Evolutionary conservation across 2,113 vertebrate genomes (phyloP), one percentile per base, ranked within the genome.

Genomic region (Phodopus roborovskii): DNA sequence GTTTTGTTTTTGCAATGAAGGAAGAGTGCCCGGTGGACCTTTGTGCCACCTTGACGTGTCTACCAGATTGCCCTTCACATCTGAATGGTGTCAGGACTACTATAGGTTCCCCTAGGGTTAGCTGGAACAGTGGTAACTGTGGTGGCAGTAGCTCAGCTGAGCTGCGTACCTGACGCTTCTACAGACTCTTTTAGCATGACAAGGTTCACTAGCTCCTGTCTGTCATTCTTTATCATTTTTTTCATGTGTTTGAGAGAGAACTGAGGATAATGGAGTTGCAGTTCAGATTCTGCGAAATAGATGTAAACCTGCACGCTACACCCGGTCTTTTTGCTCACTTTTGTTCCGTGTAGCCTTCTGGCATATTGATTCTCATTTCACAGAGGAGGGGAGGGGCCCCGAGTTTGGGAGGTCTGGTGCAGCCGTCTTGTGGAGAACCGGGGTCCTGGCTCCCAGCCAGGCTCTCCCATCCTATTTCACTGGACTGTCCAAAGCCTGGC

Each of bases 211-310:
- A 36, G 33, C 48, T 85, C 28, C 75, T 91, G 68, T 16, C 36
- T n/a, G n/a, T n/a, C n/a, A 48, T 82, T 19, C 30, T 82, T 74
- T 62, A 66, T 66, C 33, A 16, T 39, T 71, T 90, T 90, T 78
- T 62, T 86, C 33, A 48, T 82, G 60, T 66, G 22, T 9, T 56
- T 48, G 88, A 68, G 73, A 89, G 42, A n/a, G 95, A 68, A 89
- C 83, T n/a, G 88, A 89, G 58, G 10, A 58, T 88, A 28, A 64
- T 10, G 8, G 77, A 20, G 20, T 93, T 96, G 88, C 4, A 10
- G n/a, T 78, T 93, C 22, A 50, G 68, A 94, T 64, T 94, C n/a
- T 85, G 16, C 39, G 73, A 75, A 48, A 15, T n/a, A 82, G 73
- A 64, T 60, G 58, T 78, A 50, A 92, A 83, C 7, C 11, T 45